Evolutionary conservation across 2,888 invertebrate species (phyloP).

Genomic region (Hecatera dysodea): DNA sequence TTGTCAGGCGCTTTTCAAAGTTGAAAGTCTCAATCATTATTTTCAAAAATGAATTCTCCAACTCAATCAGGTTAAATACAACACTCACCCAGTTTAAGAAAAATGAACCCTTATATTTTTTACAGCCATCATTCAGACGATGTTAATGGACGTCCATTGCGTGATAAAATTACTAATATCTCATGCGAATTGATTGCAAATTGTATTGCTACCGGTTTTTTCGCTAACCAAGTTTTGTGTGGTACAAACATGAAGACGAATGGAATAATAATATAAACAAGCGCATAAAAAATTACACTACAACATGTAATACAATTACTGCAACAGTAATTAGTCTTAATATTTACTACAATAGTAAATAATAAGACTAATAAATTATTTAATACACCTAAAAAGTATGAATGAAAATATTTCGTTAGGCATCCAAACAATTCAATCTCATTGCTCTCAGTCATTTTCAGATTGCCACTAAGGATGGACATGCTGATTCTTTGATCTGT

Average conservation of each 20-base stretch:
- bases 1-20: background rate
- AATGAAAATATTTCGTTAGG: too few species aligned
- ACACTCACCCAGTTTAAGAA: conserved; percentile 47
- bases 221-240: conserved; percentile 50
- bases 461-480: too few species aligned
- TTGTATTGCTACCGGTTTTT: conserved; percentile 72
- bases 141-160: conserved; percentile 57
- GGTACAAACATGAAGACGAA: conserved; percentile 36
- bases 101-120: conserved; percentile 39
- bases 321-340: too few species aligned
- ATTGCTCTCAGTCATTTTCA: too few species aligned
- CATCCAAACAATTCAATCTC: too few species aligned
- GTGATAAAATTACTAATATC: conserved; percentile 63
- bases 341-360: too few species aligned
- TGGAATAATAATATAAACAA: too few species aligned
- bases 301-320: too few species aligned
- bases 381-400: too few species aligned
- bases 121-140: conserved; percentile 55
- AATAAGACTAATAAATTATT: too few species aligned
- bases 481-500: too few species aligned
- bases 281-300: too few species aligned
- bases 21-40: background rate
- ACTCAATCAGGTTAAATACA: conserved; percentile 19
- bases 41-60: conserved; percentile 10
- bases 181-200: conserved; percentile 69